Base-by-base conservation (phyloP, 2,113 vertebrate species). In the Eulemur rufifrons region DNA sequence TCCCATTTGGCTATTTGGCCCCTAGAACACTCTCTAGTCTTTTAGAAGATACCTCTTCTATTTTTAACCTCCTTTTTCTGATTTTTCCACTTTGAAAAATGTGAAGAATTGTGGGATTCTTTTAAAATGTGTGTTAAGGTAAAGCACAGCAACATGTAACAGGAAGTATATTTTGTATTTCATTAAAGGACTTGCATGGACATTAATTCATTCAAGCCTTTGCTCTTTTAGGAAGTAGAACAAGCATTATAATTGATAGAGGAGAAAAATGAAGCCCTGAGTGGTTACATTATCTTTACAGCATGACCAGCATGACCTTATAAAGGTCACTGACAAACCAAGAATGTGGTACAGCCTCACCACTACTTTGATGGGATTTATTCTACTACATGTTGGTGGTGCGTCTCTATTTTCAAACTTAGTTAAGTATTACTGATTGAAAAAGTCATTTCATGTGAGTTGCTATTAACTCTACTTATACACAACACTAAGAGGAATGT, bases 1-100 rank as follows among this genome's bases (percentile, higher is more conserved):
- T 45, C 29, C 45, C 69, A 56, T 34, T 64, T 80, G 12, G 1
- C 42, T 84, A 18, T 69, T 89, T 86, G 32, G 3, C 6, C 27
- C 32, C 25, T 29, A n/a, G n/a, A 17, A 34, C 7, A 23, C 13
- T 93, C 34, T 80, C 50, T 21, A 23, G 12, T 34, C 73, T 88
- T 34, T 92, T 68, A 37, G 45, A 87, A 91, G 84, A 50, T 39
- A 21, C 27, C 1, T 59, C 73, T 82, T 91, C 85, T 81, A 47
- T 94, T 89, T 93, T 96, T 91, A 76, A n/a, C 15, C 29, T 84
- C 39, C 29, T 29, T 15, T 85, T 83, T 86, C 21, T 78, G n/a
- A n/a, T 63, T 47, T 90, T 86, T 86, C 23, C 29, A 61, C 42
- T 77, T 94, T 17, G 54, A 88, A 88, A 96, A 66, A 92, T 45